phyloP scores from a whole-genome alignment of 2,888 invertebrate species.

The Lagria hirta region DNA sequence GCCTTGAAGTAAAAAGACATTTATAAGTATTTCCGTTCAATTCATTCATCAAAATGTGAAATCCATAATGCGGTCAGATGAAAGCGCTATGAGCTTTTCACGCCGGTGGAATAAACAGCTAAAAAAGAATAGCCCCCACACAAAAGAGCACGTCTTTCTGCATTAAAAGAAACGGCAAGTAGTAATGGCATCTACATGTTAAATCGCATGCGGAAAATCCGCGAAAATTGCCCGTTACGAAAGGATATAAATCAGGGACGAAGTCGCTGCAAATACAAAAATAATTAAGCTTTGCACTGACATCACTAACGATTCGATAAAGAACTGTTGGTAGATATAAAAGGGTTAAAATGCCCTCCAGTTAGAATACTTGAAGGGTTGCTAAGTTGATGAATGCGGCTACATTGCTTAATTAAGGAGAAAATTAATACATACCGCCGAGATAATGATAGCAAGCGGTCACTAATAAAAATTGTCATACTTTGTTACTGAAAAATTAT shows the following conservation, averaged over 20 bases:
- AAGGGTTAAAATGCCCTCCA: conserved; percentile 43
- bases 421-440: conserved; percentile 49
- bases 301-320: conserved; percentile 54
- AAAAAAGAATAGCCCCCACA: conserved; percentile 24
- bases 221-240: conserved; percentile 6
- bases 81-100: conserved; percentile 14
- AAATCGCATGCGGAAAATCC: conserved; percentile 19
- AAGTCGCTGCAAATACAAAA: conserved; percentile 44
- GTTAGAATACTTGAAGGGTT: conserved; percentile 40
- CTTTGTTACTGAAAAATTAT: too few relatives aligned
- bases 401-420: conserved; percentile 52
- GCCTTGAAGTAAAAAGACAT: too few relatives aligned
- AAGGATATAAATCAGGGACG: conserved; percentile 11
- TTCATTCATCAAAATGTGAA: conserved; percentile 32
- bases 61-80: conserved; percentile 28
- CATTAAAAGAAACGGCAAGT: conserved; percentile 20
- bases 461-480: too few relatives aligned
- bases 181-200: conserved; percentile 24
- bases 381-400: conserved; percentile 43
- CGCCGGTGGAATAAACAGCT: conserved; percentile 23
- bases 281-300: conserved; percentile 52
- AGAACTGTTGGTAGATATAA: conserved; percentile 47
- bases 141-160: conserved; percentile 21
- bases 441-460: too few relatives aligned
- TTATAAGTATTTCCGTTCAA: conserved; percentile 26